phyloP scores from a whole-genome alignment of 2,888 invertebrate genomes.

The Petrophora chlorosata region DNA sequence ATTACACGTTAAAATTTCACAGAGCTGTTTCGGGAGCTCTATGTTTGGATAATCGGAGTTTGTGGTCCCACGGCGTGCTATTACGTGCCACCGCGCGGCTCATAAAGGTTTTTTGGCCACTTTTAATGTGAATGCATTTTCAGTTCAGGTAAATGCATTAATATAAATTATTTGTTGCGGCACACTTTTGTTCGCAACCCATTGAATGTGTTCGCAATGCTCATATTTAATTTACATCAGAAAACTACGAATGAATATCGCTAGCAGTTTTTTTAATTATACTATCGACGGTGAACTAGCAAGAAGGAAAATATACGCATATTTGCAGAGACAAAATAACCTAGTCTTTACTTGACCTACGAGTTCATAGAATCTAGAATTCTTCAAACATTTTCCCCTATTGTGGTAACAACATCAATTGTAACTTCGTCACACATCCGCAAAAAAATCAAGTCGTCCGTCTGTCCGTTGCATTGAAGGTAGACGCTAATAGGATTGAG shows the following conservation, averaged over 20 bases:
- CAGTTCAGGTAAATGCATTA: slow-evolving; percentile 53
- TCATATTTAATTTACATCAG: too few species aligned
- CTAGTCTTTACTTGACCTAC: too few species aligned
- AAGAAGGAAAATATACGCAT: too few species aligned
- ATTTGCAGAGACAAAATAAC: too few species aligned
- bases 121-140: slow-evolving; percentile 76
- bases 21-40: slow-evolving; percentile 75
- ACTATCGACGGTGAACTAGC: too few species aligned
- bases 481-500: slow-evolving; percentile 78
- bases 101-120: slow-evolving; percentile 76
- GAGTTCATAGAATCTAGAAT: too few species aligned
- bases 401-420: background rate
- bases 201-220: slow-evolving; percentile 1
- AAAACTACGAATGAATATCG: too few species aligned
- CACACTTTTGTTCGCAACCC: slow-evolving; percentile 12
- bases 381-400: too few species aligned
- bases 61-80: slow-evolving; percentile 81
- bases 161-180: slow-evolving; percentile 44
- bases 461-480: slow-evolving; percentile 48
- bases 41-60: slow-evolving; percentile 81
- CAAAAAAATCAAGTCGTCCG: slow-evolving; percentile 58
- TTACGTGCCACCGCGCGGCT: slow-evolving; percentile 64
- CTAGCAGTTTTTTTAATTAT: too few species aligned
- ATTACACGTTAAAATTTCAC: slow-evolving; percentile 81
- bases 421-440: too few species aligned